These are phyloP conservation scores for Lithophane semibrunnea DNA, from an alignment of 2,888 invertebrate genomes.

Conservation along the genomic window DNA sequence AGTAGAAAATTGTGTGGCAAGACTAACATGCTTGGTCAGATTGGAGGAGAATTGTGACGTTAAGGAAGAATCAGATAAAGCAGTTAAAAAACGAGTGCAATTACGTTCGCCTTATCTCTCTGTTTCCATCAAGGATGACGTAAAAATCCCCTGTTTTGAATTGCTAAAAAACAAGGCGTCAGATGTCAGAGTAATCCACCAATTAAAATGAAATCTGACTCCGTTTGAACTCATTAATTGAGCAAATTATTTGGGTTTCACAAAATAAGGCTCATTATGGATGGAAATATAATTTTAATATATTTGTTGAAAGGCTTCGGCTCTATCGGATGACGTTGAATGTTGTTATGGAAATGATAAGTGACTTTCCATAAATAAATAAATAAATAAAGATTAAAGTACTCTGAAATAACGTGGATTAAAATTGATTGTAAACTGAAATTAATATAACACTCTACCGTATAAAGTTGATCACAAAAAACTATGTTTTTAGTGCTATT, in stretches of 20 bases:
- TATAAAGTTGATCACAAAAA: neutral
- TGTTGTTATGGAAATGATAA: conserved; percentile 33
- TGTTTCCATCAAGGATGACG: conserved; percentile 76
- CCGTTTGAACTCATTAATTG: conserved; percentile 72
- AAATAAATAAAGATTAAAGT: too few species aligned
- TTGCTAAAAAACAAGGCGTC: conserved; percentile 80
- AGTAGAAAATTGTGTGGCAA: conserved; percentile 63
- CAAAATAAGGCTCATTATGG: conserved; percentile 55
- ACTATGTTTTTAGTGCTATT: neutral
- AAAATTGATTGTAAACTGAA: neutral
- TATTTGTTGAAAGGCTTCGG: conserved; percentile 22
- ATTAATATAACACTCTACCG: neutral
- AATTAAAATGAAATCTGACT: conserved; percentile 84
- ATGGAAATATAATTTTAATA: conserved; percentile 36
- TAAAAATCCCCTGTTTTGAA: conserved; percentile 75
- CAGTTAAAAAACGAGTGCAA: conserved; percentile 88
- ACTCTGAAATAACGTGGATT: neutral
- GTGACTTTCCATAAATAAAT: conserved; percentile 15
- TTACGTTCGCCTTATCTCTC: conserved; percentile 85
- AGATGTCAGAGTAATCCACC: conserved; percentile 82
- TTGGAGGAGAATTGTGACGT: conserved; percentile 70
- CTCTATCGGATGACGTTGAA: conserved; percentile 10
- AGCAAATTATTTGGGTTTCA: conserved; percentile 56
- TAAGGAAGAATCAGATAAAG: conserved; percentile 86
- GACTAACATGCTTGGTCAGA: conserved; percentile 75